Percentiles rank a stretch among this genome's conserved stretches.
phyloP scores from a whole-genome alignment of 92 coral and sea anemone species.

The Parazoanthus darwini region DNA sequence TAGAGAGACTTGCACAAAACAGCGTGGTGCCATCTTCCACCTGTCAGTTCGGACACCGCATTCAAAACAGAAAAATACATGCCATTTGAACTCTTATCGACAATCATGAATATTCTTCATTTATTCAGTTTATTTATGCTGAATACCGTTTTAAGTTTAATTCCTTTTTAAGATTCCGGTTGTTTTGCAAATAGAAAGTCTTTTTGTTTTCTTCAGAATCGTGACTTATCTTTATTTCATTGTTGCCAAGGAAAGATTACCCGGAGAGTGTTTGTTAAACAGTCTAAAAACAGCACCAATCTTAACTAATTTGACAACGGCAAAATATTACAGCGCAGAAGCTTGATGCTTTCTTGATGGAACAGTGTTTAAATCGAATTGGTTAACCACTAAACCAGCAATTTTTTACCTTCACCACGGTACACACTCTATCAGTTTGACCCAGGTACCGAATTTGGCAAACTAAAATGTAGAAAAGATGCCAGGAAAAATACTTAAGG shows the following conservation, averaged over 20 bases:
- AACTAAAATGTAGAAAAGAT: neutral
- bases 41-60: neutral
- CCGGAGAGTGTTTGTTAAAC: neutral
- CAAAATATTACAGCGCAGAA: neutral
- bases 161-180: neutral
- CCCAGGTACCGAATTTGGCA: neutral
- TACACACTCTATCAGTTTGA: neutral
- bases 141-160: no score
- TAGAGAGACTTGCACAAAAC: neutral
- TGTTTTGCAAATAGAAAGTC: neutral
- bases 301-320: neutral
- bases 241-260: neutral
- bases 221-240: neutral
- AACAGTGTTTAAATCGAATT: no score
- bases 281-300: neutral
- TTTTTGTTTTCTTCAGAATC: neutral
- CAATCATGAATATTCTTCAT: neutral
- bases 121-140: no score
- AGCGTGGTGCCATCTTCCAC: neutral
- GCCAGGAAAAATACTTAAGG: neutral
- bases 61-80: no score
- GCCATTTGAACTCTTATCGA: neutral
- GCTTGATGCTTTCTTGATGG: neutral
- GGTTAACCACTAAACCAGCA: neutral
- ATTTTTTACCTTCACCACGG: no score